Evolutionary conservation across 2,797 vertebrate species (phyloP), one percentile per base, ranked within the genome.

Genomic region (Mustela erminea): DNA sequence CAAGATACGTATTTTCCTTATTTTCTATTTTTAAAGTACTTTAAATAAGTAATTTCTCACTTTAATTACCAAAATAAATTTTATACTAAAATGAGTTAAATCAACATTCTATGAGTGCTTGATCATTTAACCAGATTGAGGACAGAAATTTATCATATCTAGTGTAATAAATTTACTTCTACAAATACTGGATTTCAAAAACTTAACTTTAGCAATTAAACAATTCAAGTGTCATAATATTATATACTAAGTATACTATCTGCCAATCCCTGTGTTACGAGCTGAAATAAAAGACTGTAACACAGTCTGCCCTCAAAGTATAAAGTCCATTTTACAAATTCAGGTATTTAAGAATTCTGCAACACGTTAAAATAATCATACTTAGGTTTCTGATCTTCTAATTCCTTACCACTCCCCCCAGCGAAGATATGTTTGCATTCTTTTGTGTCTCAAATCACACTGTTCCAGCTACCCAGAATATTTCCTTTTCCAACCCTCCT

Each of bases 11-110:
- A 52, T 52, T 81, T 89, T 90, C 46, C 54, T 43, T 23, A 41
- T 81, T 43, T 74, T 64, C 78, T 93, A 14, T 54, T 92, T 85
- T 89, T 95, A 58, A 94, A 97, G 72, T 32, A 88, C 56, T 75
- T 92, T 32, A 80, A 88, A 70, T 60, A 60, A 72, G 87, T 64
- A 82, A 95, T 60, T 85, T 60, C 66, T 96, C 14, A 7, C 4
- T 78, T 97, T 89, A 52, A 80, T 35, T 58, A 87, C 62, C 35
- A 88, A 75, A 90, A 86, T 85, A 82, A 95, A 81, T 58, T 52
- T 66, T 32, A 75, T 4, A 49, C 21, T 93, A 82, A 96, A 94
- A 72, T 66, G 20, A 90, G 95, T 66, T 91, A 93, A 93, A 75
- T 88, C 46, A 77, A 43, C 21, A 77, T 82, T 90, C 49, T 70